A percentile compares a stretch with the other conserved stretches of the same genome.
These are phyloP conservation scores for Julus scandinavius DNA, from an alignment of 2,888 invertebrate species.

Conservation along the genomic window DNA sequence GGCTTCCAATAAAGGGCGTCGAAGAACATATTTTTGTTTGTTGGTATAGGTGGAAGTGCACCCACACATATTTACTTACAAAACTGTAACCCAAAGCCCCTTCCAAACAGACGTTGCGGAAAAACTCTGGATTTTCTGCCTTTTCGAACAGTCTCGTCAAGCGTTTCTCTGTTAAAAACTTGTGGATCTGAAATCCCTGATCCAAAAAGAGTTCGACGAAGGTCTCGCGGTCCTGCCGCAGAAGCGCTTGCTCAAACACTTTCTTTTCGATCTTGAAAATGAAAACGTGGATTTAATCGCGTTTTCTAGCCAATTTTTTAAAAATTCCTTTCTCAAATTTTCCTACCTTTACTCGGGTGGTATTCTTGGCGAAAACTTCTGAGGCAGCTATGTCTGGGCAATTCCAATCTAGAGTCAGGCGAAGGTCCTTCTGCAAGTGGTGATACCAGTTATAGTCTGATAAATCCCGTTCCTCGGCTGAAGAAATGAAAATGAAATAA, in stretches of 20 bases:
- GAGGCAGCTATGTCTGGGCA: slow-evolving; percentile 64
- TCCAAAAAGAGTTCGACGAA: slow-evolving; percentile 66
- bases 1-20: too few relatives aligned
- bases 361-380: slow-evolving; percentile 62
- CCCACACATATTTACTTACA: slow-evolving; percentile 53
- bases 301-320: not conserved
- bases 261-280: slow-evolving; percentile 61
- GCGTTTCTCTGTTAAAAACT: slow-evolving; percentile 62
- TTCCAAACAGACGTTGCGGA: slow-evolving; percentile 64
- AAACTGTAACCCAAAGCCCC: slow-evolving; percentile 63
- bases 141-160: slow-evolving; percentile 62
- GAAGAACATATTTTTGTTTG: too few relatives aligned
- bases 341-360: slow-evolving; percentile 60
- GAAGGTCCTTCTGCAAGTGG: slow-evolving; percentile 62
- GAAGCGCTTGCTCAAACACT: slow-evolving; percentile 65
- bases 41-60: too few relatives aligned
- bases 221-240: slow-evolving; percentile 64
- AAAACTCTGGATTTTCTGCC: slow-evolving; percentile 64
- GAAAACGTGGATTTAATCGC: not conserved
- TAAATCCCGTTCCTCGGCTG: slow-evolving; percentile 54
- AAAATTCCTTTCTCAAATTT: not conserved
- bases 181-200: slow-evolving; percentile 65
- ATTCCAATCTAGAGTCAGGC: slow-evolving; percentile 65
- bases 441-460: slow-evolving; percentile 55
- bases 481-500: not conserved